Percentiles rank a stretch among this genome's conserved stretches.
Conservation (phyloP, 2,797 vertebrate species). For the Coccyzus lansbergi region DNA sequence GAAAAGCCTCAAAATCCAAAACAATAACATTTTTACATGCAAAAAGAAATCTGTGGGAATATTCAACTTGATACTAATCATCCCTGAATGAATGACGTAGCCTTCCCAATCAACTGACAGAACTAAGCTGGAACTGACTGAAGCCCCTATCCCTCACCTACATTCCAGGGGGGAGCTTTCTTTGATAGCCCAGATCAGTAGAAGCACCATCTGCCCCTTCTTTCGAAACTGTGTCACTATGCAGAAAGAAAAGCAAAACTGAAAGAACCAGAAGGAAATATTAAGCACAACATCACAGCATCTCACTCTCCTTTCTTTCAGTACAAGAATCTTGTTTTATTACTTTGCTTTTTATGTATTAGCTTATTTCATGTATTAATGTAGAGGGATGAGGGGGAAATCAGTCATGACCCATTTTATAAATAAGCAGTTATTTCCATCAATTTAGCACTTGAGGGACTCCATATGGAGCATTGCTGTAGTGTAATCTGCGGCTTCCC, state of each 20-base stretch:
- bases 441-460: background rate
- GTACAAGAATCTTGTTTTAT: background rate
- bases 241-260: slow-evolving; percentile 3
- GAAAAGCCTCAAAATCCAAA: slow-evolving; percentile 13
- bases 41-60: background rate
- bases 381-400: background rate
- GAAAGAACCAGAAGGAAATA: background rate
- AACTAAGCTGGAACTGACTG: background rate
- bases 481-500: background rate
- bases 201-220: slow-evolving; percentile 18
- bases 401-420: background rate
- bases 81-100: background rate
- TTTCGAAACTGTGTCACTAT: slow-evolving; percentile 6
- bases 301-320: background rate
- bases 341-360: background rate
- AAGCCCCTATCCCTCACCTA: background rate
- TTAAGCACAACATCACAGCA: background rate
- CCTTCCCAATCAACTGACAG: background rate
- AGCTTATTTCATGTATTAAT: background rate
- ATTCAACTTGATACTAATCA: background rate
- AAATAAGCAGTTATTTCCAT: background rate
- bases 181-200: slow-evolving; percentile 22
- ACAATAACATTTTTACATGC: background rate
- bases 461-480: background rate
- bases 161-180: background rate